A percentile compares a stretch with the other conserved stretches of the same genome.
phyloP scores from a whole-genome alignment of 2,888 invertebrate genomes.

The Cerceris ruficornis region DNA sequence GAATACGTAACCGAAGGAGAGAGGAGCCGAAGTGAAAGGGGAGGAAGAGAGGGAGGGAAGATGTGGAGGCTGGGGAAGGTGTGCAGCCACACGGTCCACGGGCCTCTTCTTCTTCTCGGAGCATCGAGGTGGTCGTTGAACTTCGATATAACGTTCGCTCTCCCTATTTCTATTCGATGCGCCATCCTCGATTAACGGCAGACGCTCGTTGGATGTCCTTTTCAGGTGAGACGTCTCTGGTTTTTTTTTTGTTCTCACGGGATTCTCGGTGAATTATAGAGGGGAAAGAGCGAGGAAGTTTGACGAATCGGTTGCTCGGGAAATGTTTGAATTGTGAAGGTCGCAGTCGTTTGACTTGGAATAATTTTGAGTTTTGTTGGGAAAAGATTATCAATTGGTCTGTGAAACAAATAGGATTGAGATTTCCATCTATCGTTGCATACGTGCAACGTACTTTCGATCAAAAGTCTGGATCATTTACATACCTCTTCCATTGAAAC shows the following conservation, averaged over 20 bases:
- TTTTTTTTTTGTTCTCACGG: not conserved
- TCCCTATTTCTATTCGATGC: constrained; percentile 42
- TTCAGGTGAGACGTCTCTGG: not conserved
- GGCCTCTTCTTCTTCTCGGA: constrained; percentile 41
- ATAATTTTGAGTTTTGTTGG: no score
- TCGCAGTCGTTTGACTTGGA: no score
- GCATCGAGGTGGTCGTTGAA: constrained; percentile 55
- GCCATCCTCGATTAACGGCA: constrained; percentile 39
- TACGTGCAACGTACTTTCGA: constrained; percentile 42
- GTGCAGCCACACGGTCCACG: constrained; percentile 34
- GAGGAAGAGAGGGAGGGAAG: constrained; percentile 29
- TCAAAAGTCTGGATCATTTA: constrained; percentile 36
- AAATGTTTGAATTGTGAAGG: not conserved
- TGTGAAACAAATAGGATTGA: no score
- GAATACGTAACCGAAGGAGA: constrained; percentile 68
- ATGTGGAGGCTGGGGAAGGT: constrained; percentile 23
- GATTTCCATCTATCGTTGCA: not conserved
- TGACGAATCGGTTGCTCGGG: not conserved
- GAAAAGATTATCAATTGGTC: not conserved
- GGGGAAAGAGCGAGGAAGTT: not conserved
- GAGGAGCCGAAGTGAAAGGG: constrained; percentile 17
- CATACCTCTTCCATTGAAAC: constrained; percentile 40
- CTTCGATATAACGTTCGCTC: constrained; percentile 62
- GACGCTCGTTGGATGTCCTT: constrained; percentile 10
- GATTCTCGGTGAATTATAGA: not conserved